phyloP scores from a whole-genome alignment of 2,888 invertebrate genomes.

The Spilosoma lubricipeda region DNA sequence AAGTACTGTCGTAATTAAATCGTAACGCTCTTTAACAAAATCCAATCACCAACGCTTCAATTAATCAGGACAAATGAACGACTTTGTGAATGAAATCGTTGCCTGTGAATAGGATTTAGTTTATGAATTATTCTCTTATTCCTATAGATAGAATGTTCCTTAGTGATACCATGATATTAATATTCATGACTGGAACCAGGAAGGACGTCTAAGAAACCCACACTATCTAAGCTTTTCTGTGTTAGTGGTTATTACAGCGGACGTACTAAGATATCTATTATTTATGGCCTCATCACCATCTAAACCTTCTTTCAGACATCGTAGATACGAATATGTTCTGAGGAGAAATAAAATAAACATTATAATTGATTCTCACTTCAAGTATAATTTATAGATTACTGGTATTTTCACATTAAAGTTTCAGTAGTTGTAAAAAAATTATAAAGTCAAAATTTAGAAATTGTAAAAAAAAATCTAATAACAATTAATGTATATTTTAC shows the following conservation, averaged over 20 bases:
- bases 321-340: not conserved
- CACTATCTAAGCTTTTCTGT: constrained; percentile 30
- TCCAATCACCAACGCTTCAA: constrained; percentile 16
- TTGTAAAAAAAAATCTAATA: not conserved
- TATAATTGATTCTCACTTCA: not conserved
- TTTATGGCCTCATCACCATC: constrained; percentile 12
- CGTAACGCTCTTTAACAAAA: constrained; percentile 5
- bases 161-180: constrained; percentile 61
- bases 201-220: constrained; percentile 47
- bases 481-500: not conserved
- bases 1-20: constrained; percentile 10
- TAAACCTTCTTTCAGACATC: constrained; percentile 3
- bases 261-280: constrained; percentile 12
- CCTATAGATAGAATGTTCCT: constrained; percentile 57
- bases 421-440: too few relatives aligned
- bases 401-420: too few relatives aligned
- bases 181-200: constrained; percentile 63
- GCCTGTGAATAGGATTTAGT: constrained; percentile 48
- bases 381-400: not conserved
- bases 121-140: constrained; percentile 61
- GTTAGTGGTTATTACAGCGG: constrained; percentile 26
- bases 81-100: constrained; percentile 21
- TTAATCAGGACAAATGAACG: constrained; percentile 11
- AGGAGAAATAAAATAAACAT: not conserved
- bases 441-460: not conserved